phyloP scores from a whole-genome alignment of 2,888 invertebrate species.

The Thereva nobilitata region DNA sequence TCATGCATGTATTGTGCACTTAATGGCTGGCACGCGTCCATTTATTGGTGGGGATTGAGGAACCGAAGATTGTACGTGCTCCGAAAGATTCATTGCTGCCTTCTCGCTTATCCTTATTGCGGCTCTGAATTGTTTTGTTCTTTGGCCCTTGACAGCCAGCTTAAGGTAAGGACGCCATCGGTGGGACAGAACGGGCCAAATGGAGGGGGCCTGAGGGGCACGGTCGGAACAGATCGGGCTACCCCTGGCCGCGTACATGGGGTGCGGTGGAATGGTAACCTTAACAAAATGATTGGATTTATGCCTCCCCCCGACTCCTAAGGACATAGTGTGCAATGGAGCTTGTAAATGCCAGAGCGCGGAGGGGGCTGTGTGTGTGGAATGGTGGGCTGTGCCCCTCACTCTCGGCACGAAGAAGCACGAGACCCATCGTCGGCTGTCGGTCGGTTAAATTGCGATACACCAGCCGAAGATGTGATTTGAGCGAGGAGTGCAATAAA shows the following conservation, averaged over 20 bases:
- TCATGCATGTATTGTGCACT: not conserved
- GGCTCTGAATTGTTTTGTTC: no score
- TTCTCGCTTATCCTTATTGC: no score
- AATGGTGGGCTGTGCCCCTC: not conserved
- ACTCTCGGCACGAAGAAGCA: constrained; percentile 9
- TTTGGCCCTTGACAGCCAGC: no score
- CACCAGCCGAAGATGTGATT: constrained; percentile 37
- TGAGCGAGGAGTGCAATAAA: constrained; percentile 37
- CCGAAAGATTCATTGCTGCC: no score
- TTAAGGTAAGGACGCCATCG: no score
- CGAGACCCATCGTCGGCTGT: constrained; percentile 29
- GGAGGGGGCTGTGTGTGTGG: not conserved
- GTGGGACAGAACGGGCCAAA: not conserved
- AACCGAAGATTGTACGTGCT: no score
- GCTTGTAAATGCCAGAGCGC: constrained; percentile 32
- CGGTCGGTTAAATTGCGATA: constrained; percentile 23
- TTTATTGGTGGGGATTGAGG: no score
- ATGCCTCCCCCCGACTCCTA: constrained; percentile 32
- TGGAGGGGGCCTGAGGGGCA: constrained; percentile 1
- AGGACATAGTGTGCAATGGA: constrained; percentile 36
- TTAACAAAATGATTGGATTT: constrained; percentile 42
- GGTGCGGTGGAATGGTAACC: constrained; percentile 29
- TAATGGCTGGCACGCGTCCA: no score
- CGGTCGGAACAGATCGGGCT: not conserved
- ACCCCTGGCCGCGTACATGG: not conserved